These are phyloP conservation scores for Hypanus sabinus DNA, from an alignment of 2,113 vertebrate species.

Conservation along the genomic window DNA sequence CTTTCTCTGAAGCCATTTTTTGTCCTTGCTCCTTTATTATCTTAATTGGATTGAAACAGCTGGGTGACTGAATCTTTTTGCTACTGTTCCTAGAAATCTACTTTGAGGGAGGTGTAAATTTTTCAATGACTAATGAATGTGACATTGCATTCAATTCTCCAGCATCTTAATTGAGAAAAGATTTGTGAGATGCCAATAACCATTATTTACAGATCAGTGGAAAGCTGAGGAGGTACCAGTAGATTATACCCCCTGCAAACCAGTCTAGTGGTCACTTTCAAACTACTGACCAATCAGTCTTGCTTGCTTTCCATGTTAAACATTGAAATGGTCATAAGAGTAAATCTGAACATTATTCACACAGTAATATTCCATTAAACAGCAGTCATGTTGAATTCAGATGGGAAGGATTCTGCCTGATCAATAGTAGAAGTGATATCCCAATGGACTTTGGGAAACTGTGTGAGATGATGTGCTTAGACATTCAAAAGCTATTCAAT, in stretches of 20 bases:
- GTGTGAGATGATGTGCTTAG: background rate
- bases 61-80: background rate
- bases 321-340: background rate
- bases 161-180: background rate
- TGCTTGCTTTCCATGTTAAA: background rate
- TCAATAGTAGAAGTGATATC: background rate
- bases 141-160: background rate
- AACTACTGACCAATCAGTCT: background rate
- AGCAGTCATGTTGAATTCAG: background rate
- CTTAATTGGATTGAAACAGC: background rate
- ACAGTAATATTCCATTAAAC: background rate
- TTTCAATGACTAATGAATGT: background rate
- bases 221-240: background rate
- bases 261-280: background rate
- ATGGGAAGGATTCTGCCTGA: background rate
- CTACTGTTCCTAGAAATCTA: background rate
- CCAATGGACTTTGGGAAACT: background rate
- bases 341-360: background rate
- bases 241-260: background rate
- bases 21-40: background rate
- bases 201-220: background rate
- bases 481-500: conserved; percentile 7
- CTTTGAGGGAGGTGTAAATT: background rate
- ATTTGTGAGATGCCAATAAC: background rate
- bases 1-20: background rate